A percentile compares a stretch with the other conserved stretches of the same genome.
These are phyloP conservation scores for Drosophila bipectinata DNA, from an alignment of 1,140 invertebrate genomes.

Conservation along the genomic window DNA sequence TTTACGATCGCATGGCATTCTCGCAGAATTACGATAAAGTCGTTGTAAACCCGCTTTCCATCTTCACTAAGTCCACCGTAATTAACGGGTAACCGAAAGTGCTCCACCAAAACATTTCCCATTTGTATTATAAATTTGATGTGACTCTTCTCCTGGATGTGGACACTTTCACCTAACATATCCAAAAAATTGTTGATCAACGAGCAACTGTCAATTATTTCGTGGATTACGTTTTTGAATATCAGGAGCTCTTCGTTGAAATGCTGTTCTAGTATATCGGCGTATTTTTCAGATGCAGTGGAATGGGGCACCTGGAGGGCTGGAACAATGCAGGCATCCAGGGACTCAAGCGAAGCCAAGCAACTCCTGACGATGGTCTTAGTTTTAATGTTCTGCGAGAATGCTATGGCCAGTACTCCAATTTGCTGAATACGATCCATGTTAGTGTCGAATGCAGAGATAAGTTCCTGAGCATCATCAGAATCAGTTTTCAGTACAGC, in stretches of 20 bases:
- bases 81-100: slow-evolving; percentile 62
- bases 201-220: slow-evolving; percentile 72
- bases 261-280: slow-evolving; percentile 65
- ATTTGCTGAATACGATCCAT: slow-evolving; percentile 76
- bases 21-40: slow-evolving; percentile 60
- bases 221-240: slow-evolving; percentile 70
- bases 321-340: slow-evolving; percentile 71
- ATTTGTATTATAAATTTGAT: slow-evolving; percentile 49
- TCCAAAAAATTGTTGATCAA: slow-evolving; percentile 66
- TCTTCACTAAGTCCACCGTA: slow-evolving; percentile 27
- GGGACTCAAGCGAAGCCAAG: slow-evolving; percentile 71
- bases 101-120: slow-evolving; percentile 63
- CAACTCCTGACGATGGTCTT: slow-evolving; percentile 73
- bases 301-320: slow-evolving; percentile 52
- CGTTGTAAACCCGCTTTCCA: slow-evolving; percentile 49
- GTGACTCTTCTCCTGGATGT: slow-evolving; percentile 29
- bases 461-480: slow-evolving; percentile 40
- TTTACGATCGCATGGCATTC: slow-evolving; percentile 69
- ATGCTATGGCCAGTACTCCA: slow-evolving; percentile 76
- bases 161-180: slow-evolving; percentile 45
- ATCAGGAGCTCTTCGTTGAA: slow-evolving; percentile 65
- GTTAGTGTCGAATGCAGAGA: slow-evolving; percentile 67
- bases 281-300: slow-evolving; percentile 28
- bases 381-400: slow-evolving; percentile 65
- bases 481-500: slow-evolving; percentile 17